Conservation (phyloP, 2,797 vertebrate genomes). For the Lepus townsendii region DNA sequence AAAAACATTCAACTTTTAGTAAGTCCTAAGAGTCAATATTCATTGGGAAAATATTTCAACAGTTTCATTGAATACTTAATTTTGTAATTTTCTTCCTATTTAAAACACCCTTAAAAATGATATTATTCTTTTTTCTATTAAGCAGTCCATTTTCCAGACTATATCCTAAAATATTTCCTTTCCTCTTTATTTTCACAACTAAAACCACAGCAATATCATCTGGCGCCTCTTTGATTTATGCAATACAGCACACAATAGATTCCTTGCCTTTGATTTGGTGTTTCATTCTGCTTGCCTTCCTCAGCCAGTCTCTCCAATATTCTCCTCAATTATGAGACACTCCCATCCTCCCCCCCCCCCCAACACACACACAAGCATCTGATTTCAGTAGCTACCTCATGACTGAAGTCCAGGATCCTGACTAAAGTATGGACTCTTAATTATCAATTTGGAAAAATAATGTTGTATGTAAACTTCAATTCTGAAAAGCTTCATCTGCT, state of each 20-base stretch:
- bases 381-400: slow-evolving; percentile 23
- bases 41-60: slow-evolving; percentile 39
- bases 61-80: slow-evolving; percentile 5
- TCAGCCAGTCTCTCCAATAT: slow-evolving; percentile 43
- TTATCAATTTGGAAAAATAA: slow-evolving; percentile 42
- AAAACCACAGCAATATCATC: slow-evolving; percentile 8
- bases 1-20: slow-evolving; percentile 21
- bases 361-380: background rate
- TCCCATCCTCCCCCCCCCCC: background rate
- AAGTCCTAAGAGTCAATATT: background rate
- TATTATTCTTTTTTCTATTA: background rate
- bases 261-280: slow-evolving; percentile 76
- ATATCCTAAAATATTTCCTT: slow-evolving; percentile 49
- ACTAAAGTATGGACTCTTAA: background rate
- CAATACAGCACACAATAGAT: background rate
- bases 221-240: slow-evolving; percentile 51
- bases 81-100: slow-evolving; percentile 44
- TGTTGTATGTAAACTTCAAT: slow-evolving; percentile 28
- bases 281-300: slow-evolving; percentile 78
- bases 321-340: slow-evolving; percentile 49
- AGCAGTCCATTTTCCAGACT: background rate
- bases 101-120: slow-evolving; percentile 17
- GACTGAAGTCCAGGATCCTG: slow-evolving; percentile 5
- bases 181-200: slow-evolving; percentile 58
- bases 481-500: slow-evolving; percentile 34